phyloP scores from a whole-genome alignment of 2,888 invertebrate species.

The Melanophora roralis region DNA sequence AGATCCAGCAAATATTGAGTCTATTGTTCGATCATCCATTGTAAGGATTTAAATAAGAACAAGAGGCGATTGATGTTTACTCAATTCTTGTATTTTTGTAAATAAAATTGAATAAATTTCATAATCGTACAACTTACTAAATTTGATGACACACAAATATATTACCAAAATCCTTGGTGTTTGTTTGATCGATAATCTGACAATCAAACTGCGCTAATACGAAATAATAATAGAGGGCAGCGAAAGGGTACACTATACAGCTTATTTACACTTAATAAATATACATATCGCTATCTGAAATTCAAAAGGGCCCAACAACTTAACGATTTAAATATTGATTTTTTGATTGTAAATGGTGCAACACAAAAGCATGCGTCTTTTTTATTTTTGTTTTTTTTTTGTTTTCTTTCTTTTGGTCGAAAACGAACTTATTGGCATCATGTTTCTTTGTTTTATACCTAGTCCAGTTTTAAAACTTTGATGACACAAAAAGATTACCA shows the following conservation, averaged over 20 bases:
- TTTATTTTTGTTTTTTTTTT: too few relatives aligned
- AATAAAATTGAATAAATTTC: slow-evolving; percentile 5
- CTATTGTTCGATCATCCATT: slow-evolving; percentile 94
- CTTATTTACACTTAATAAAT: slow-evolving; percentile 9
- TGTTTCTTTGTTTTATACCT: too few relatives aligned
- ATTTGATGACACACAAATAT: slow-evolving; percentile 14
- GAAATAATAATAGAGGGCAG: background rate
- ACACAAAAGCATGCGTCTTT: too few relatives aligned
- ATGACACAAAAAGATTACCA: too few relatives aligned
- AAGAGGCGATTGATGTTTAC: background rate
- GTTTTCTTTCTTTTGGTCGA: too few relatives aligned
- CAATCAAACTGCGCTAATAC: slow-evolving; percentile 44
- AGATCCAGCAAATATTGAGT: slow-evolving; percentile 92
- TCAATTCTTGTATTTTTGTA: background rate
- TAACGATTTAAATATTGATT: too few relatives aligned
- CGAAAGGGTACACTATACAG: background rate
- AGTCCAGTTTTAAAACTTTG: too few relatives aligned
- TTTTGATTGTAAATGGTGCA: too few relatives aligned
- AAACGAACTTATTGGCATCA: too few relatives aligned
- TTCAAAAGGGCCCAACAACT: too few relatives aligned
- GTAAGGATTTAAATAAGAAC: background rate
- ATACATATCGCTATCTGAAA: too few relatives aligned
- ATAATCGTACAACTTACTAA: slow-evolving; percentile 10
- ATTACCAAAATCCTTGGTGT: slow-evolving; percentile 18
- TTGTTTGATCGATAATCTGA: slow-evolving; percentile 60